Conservation (phyloP, 2,113 vertebrate species). For the Poeciliopsis prolifica region DNA sequence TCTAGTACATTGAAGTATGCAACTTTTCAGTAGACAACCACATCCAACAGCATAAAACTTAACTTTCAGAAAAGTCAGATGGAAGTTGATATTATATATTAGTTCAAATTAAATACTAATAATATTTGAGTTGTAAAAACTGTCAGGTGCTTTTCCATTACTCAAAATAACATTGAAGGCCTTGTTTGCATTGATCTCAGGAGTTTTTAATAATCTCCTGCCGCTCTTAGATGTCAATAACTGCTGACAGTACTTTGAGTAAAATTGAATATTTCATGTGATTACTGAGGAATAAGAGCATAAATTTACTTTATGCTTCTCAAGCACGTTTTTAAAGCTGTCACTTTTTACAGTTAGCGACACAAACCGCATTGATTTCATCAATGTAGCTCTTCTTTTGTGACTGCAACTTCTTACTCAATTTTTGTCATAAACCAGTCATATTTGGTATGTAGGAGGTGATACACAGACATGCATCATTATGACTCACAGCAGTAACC, state of each 20-base stretch:
- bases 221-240: not conserved
- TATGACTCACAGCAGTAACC: constrained; percentile 15
- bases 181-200: not conserved
- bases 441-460: constrained; percentile 15
- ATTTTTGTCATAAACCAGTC: constrained; percentile 3
- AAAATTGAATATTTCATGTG: not conserved
- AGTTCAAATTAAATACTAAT: not conserved
- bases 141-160: too few species aligned
- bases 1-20: too few species aligned
- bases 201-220: not conserved
- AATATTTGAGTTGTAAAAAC: too few species aligned
- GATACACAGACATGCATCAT: constrained; percentile 19
- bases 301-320: not conserved
- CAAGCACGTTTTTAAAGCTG: not conserved
- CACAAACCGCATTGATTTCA: not conserved
- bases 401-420: not conserved
- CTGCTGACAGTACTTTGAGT: not conserved
- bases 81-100: not conserved
- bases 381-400: not conserved
- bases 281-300: constrained; percentile 1
- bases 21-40: not conserved
- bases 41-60: not conserved
- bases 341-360: not conserved
- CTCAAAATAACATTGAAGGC: too few species aligned
- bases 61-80: not conserved